Evolutionary conservation across 2,113 vertebrate species (phyloP), one percentile per base, ranked within the genome.

Genomic region (Dissostichus mawsoni): DNA sequence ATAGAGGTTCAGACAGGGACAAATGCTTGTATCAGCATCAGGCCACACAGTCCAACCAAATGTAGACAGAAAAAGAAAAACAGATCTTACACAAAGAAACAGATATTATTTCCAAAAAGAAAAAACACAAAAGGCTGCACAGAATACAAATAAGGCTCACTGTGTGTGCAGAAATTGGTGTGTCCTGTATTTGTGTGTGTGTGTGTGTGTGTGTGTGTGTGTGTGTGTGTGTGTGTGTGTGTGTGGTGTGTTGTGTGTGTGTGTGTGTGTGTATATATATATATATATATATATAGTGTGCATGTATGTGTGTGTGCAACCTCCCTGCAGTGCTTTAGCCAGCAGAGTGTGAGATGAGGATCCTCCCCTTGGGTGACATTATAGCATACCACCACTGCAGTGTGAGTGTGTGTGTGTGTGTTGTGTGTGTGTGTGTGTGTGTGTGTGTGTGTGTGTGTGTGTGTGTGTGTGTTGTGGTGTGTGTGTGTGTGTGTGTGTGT

Each of bases 341-440:
- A 78, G 76, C 52, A 57, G 82, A 82, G 82, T 76, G 81, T 86
- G 80, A 83, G 74, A 87, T 80, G 82, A 87, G 69, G 74, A 80
- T 61, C 59, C 77, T 72, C 83, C 81, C 77, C 63, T n/a, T n/a
- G 70, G 84, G 79, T 55, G 25, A 90, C 76, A 82, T 78, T 85
- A 84, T 41, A 76, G 76, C 71, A 67, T 69, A 58, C 58, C 55
- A 56, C 6, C 76, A 56, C 77, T 86, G 87, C 86, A 82, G 72
- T 51, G 61, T 68, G 52, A 18, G 65, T 36, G 65, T 33, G 48
- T 47, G 76, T 66, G 58, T 36, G 4, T 25, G 53, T n/a, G n/a
- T n/a, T 64, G 75, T 25, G 12, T 83, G 33, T 78, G 78, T 45
- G 74, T 36, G 70, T 59, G 45, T 33, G 65, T 36, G n/a, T n/a